Evolutionary conservation across 2,888 invertebrate genomes (phyloP), one percentile per base, ranked within the genome.

Genomic region (Phragmatobia fuliginosa): DNA sequence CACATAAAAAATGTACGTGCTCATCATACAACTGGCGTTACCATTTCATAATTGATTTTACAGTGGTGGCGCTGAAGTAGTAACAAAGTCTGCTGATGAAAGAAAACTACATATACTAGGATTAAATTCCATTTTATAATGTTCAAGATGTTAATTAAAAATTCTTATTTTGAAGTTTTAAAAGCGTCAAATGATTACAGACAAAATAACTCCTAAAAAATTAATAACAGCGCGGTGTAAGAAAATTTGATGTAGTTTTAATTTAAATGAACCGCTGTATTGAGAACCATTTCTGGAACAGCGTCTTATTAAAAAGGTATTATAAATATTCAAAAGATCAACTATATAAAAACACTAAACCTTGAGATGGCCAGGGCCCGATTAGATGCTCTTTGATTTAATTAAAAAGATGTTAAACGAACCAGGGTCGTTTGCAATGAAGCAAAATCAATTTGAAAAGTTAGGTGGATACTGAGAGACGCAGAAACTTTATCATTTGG

Each of bases 341-440:
- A 81, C 70, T 74, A 78, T 76, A 85, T 85, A 83, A 84, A 85
- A 83, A 77, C 66, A 75, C 75, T 62, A 70, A 63, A 28, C 25
- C 18, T 63, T 58, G 28, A 75, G 80, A 76, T 78, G 78, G 76
- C 75, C 78, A 80, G 71, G 72, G 77, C 77, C 69, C 88, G 89
- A 91, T 89, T 91, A 90, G 89, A 80, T 80, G 81, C 71, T 80
- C 85, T 84, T 87, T 89, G 86, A 89, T 92, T 93, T 91, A 93
- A 93, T 93, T 93, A 91, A 91, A 92, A 92, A 91, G 87, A 92
- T 90, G 91, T 92, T 91, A 89, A 91, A 89, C 89, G 91, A 91
- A 87, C 88, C 89, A 85, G 81, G 81, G 87, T 80, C 85, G 77
- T 76, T 79, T 84, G 85, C 83, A 84, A 85, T 85, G 87, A 83